Evolutionary conservation across 2,113 vertebrate species (phyloP).

Genomic region (Mustela nigripes): DNA sequence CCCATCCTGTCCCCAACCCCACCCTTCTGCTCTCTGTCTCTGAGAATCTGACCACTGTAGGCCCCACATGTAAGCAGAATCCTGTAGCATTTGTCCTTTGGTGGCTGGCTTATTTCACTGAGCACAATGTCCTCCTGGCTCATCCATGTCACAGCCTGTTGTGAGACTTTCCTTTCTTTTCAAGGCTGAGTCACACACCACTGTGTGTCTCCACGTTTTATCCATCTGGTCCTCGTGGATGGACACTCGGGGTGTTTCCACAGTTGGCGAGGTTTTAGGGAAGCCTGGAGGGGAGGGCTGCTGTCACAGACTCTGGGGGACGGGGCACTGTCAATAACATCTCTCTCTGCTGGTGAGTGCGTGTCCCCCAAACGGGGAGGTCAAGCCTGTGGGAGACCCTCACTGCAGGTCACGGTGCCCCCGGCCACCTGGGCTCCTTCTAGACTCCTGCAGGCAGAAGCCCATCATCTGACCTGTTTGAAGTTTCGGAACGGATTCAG

Average conservation of each 20-base stretch:
- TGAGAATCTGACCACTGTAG: rapidly evolving
- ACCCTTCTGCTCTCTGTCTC: rapidly evolving
- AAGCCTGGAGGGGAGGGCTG: background rate
- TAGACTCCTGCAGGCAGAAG: rapidly evolving
- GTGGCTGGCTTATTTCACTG: rapidly evolving
- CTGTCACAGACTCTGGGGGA: background rate
- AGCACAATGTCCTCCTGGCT: background rate
- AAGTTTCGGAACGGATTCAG: background rate
- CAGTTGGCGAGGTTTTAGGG: background rate
- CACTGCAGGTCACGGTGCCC: rapidly evolving
- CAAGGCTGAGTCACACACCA: rapidly evolving
- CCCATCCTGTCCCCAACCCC: rapidly evolving
- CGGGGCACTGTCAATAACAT: rapidly evolving
- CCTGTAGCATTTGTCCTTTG: rapidly evolving
- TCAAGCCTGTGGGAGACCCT: background rate
- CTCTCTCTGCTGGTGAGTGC: rapidly evolving
- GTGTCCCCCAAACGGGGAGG: rapidly evolving
- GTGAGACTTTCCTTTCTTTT: background rate
- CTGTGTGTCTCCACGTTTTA: rapidly evolving
- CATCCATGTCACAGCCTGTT: rapidly evolving
- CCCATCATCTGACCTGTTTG: rapidly evolving
- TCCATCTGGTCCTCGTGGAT: rapidly evolving
- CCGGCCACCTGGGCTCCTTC: background rate
- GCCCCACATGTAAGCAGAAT: rapidly evolving
- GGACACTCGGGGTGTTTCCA: background rate